These are phyloP conservation scores for Drosophila fuyamai DNA, from an alignment of 1,140 invertebrate species.

Conservation along the genomic window DNA sequence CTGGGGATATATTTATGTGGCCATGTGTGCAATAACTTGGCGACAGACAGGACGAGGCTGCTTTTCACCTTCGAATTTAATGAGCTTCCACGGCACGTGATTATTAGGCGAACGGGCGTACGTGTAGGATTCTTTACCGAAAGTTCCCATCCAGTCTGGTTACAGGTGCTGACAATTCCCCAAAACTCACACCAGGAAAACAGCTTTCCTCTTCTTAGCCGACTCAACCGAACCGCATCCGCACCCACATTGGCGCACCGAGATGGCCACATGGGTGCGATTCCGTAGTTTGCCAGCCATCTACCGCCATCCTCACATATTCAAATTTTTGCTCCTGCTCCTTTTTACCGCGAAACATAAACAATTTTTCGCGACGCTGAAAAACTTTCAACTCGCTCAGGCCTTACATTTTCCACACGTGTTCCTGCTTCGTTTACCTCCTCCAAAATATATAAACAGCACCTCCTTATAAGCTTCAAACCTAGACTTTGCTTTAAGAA, in stretches of 20 bases:
- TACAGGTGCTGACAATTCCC: slow-evolving; percentile 45
- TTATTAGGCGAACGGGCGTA: slow-evolving; percentile 55
- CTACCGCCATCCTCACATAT: slow-evolving; percentile 28
- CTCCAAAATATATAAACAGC: slow-evolving; percentile 6
- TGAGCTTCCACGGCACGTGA: slow-evolving; percentile 55
- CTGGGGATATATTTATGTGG: slow-evolving; percentile 7
- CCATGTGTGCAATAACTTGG: slow-evolving; percentile 26
- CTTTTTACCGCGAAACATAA: slow-evolving; percentile 41
- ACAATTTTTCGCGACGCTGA: slow-evolving; percentile 48
- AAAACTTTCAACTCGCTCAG: slow-evolving; percentile 35
- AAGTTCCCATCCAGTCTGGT: slow-evolving; percentile 13
- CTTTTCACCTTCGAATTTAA: slow-evolving; percentile 60
- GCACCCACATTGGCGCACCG: slow-evolving; percentile 18
- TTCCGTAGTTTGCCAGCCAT: slow-evolving; percentile 28
- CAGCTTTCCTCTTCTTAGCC: not conserved
- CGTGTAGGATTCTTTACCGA: slow-evolving; percentile 27
- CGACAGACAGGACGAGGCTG: slow-evolving; percentile 35
- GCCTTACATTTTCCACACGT: slow-evolving; percentile 25
- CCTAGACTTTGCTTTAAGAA: not conserved
- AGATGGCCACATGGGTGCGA: slow-evolving; percentile 23
- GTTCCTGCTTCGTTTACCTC: slow-evolving; percentile 1
- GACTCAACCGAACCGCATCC: slow-evolving; percentile 23
- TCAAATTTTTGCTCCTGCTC: slow-evolving; percentile 18
- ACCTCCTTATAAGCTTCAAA: not conserved
- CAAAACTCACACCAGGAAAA: not conserved